Evolutionary conservation across 1,140 invertebrate genomes (phyloP).

Genomic region (Alviniconcha marisindica): DNA sequence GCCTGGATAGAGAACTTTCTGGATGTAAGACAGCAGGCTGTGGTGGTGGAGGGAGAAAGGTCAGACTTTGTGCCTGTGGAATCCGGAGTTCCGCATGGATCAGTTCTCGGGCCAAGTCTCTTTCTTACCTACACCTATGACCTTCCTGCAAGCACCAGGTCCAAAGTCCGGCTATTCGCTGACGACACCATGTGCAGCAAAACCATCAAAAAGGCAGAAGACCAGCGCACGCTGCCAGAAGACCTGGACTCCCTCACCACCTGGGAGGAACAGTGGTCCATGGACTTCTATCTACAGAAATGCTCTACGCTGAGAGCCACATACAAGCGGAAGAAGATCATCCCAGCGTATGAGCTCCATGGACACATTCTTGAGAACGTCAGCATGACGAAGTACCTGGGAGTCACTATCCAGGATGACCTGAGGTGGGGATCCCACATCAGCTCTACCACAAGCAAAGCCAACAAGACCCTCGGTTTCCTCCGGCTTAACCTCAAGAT

Average conservation of each 20-base stretch:
- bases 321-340: not conserved
- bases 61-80: slow-evolving; percentile 22
- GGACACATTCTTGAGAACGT: not conserved
- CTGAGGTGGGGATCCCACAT: not conserved
- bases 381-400: not conserved
- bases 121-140: not conserved
- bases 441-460: not conserved
- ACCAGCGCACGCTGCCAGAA: not conserved
- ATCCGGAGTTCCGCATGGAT: slow-evolving; percentile 5
- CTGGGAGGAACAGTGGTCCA: slow-evolving; percentile 9
- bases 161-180: not conserved
- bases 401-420: not conserved
- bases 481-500: too few species aligned
- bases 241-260: not conserved
- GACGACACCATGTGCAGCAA: not conserved
- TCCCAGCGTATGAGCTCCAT: not conserved
- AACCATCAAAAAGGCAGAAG: not conserved
- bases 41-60: slow-evolving; percentile 11
- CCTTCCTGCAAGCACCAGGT: not conserved
- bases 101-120: not conserved
- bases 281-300: slow-evolving; percentile 2
- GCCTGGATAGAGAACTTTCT: too few species aligned
- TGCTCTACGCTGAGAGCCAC: not conserved
- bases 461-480: not conserved
- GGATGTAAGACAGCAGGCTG: too few species aligned